Conservation (phyloP, 1,140 invertebrate genomes). For the Drosophila subpulchrella region DNA sequence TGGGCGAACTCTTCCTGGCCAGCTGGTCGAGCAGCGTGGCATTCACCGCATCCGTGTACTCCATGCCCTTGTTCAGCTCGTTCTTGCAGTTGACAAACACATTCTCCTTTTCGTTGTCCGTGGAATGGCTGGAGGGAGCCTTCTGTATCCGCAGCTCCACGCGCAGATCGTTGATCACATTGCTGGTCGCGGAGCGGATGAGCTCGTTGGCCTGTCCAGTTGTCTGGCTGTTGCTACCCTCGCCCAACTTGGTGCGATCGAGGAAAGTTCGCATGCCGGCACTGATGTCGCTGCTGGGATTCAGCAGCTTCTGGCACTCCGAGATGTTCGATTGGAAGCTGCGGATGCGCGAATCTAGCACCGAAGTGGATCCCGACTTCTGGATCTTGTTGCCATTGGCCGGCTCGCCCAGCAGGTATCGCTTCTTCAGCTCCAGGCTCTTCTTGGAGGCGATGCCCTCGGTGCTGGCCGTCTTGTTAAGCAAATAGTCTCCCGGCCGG, state of each 20-base stretch:
- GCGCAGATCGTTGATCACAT: conserved; percentile 76
- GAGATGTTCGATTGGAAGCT: conserved; percentile 93
- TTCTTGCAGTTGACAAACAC: conserved; percentile 82
- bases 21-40: conserved; percentile 75
- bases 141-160: conserved; percentile 79
- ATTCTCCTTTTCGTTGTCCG: conserved; percentile 84
- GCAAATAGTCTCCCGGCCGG: conserved; percentile 89
- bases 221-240: conserved; percentile 17
- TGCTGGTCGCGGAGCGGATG: conserved; percentile 77
- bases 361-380: conserved; percentile 93
- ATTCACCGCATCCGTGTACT: conserved; percentile 81
- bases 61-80: conserved; percentile 82
- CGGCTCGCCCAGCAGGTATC: conserved; percentile 90
- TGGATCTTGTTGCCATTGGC: conserved; percentile 88
- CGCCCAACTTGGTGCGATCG: conserved; percentile 75
- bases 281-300: conserved; percentile 91
- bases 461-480: conserved; percentile 93
- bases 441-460: conserved; percentile 94
- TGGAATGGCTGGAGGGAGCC: conserved; percentile 70
- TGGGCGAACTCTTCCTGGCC: conserved; percentile 61
- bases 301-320: conserved; percentile 94
- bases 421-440: conserved; percentile 93
- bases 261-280: conserved; percentile 91
- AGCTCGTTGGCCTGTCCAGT: conserved; percentile 53
- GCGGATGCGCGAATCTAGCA: conserved; percentile 92